Percentiles rank a stretch among this genome's conserved stretches.
These are phyloP conservation scores for Julus scandinavius DNA, from an alignment of 2,888 invertebrate genomes.

Conservation along the genomic window DNA sequence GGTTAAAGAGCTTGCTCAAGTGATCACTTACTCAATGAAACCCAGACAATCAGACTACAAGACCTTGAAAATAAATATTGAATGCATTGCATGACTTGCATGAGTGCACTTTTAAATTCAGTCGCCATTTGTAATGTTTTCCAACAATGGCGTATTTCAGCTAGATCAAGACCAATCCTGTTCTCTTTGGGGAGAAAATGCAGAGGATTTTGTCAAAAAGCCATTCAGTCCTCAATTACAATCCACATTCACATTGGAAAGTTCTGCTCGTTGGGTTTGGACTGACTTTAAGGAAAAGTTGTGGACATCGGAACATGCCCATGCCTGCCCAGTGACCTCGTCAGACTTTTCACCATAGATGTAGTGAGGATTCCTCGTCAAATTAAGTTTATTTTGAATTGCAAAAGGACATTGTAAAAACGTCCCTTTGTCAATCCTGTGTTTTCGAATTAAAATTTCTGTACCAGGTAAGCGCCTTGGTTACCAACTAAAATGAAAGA, in stretches of 20 bases:
- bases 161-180: background rate
- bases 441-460: background rate
- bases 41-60: too few species aligned
- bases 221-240: background rate
- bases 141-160: background rate
- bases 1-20: too few species aligned
- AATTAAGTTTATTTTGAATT: slow-evolving; percentile 3
- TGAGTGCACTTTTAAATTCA: too few species aligned
- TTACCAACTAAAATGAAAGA: background rate
- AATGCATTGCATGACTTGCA: too few species aligned
- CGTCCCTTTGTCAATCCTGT: background rate
- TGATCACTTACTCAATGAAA: too few species aligned
- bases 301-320: background rate
- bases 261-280: background rate
- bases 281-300: background rate
- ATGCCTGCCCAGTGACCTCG: background rate
- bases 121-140: background rate
- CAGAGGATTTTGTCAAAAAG: background rate
- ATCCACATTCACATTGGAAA: background rate
- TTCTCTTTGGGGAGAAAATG: slow-evolving; percentile 17
- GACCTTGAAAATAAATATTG: too few species aligned
- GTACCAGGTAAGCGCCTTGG: background rate
- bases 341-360: background rate
- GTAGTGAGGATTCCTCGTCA: background rate
- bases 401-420: background rate